Percentiles rank a stretch among this genome's conserved stretches.
These are phyloP conservation scores for Chironomus tentans DNA, from an alignment of 2,888 invertebrate species.

Conservation along the genomic window DNA sequence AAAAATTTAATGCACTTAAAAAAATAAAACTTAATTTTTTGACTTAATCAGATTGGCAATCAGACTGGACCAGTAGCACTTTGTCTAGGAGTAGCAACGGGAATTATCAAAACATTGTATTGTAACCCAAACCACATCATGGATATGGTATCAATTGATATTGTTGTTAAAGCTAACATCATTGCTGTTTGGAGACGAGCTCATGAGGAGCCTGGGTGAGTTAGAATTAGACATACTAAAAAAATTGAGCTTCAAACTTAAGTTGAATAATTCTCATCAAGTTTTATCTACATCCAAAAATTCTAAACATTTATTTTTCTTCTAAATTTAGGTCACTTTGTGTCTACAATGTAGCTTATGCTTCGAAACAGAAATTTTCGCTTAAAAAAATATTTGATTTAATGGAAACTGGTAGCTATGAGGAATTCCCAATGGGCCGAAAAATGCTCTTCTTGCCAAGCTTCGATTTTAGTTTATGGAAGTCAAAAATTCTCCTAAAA, in stretches of 20 bases:
- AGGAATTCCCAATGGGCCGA: constrained; percentile 49
- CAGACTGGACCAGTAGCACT: constrained; percentile 81
- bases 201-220: constrained; percentile 43
- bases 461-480: constrained; percentile 49
- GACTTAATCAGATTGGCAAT: constrained; percentile 53
- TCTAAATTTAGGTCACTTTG: too few species aligned
- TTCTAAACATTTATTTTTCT: too few species aligned
- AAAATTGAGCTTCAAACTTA: too few species aligned
- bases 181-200: constrained; percentile 58
- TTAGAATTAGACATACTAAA: too few species aligned
- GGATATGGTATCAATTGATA: constrained; percentile 69
- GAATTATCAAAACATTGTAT: constrained; percentile 60
- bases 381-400: constrained; percentile 49
- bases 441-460: constrained; percentile 54
- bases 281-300: too few species aligned
- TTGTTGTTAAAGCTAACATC: constrained; percentile 59
- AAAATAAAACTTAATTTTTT: too few species aligned
- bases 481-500: constrained; percentile 54
- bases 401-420: constrained; percentile 41
- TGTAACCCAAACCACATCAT: constrained; percentile 47
- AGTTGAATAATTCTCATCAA: too few species aligned
- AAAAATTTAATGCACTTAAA: too few species aligned
- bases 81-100: constrained; percentile 57
- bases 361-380: constrained; percentile 52
- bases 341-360: too few species aligned